These are phyloP conservation scores for Pelochelys cantorii DNA, from an alignment of 2,797 vertebrate species.

Conservation along the genomic window DNA sequence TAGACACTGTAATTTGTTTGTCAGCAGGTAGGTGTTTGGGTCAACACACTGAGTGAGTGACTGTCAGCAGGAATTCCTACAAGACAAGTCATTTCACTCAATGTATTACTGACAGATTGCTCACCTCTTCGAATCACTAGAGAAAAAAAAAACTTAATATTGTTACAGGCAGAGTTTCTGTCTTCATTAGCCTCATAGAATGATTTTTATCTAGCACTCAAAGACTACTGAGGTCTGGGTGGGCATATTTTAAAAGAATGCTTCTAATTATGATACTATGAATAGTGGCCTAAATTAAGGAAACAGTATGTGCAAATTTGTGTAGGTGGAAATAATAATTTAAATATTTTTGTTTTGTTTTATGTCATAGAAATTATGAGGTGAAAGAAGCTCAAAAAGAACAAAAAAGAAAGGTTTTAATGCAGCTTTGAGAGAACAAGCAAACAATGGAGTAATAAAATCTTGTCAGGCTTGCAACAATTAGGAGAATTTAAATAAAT, in stretches of 20 bases:
- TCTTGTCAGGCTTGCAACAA: conserved; percentile 75
- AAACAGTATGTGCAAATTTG: conserved; percentile 68
- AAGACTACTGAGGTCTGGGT: conserved; percentile 78
- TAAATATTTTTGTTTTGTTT: conserved; percentile 67
- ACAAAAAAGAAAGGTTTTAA: conserved; percentile 65
- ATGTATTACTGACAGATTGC: conserved; percentile 97
- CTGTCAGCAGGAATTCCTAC: conserved; percentile 92
- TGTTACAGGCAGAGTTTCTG: conserved; percentile 91
- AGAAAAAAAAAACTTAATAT: conserved; percentile 93
- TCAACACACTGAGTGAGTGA: conserved; percentile 85
- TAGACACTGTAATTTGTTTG: conserved; percentile 95
- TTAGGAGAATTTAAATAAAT: conserved; percentile 75
- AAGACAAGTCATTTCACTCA: conserved; percentile 96
- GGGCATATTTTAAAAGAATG: conserved; percentile 79
- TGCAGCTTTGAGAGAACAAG: conserved; percentile 64
- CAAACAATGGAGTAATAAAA: conserved; percentile 71
- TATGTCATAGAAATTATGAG: conserved; percentile 48
- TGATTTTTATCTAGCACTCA: conserved; percentile 83
- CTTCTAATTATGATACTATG: conserved; percentile 75
- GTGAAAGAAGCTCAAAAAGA: conserved; percentile 15
- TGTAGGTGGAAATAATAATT: conserved; percentile 55
- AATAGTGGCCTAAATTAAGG: conserved; percentile 74
- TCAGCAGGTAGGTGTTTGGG: conserved; percentile 90
- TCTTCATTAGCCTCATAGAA: conserved; percentile 97
- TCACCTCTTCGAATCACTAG: conserved; percentile 92